phyloP scores from a whole-genome alignment of 2,888 invertebrate species.

The Aradus depressus region DNA sequence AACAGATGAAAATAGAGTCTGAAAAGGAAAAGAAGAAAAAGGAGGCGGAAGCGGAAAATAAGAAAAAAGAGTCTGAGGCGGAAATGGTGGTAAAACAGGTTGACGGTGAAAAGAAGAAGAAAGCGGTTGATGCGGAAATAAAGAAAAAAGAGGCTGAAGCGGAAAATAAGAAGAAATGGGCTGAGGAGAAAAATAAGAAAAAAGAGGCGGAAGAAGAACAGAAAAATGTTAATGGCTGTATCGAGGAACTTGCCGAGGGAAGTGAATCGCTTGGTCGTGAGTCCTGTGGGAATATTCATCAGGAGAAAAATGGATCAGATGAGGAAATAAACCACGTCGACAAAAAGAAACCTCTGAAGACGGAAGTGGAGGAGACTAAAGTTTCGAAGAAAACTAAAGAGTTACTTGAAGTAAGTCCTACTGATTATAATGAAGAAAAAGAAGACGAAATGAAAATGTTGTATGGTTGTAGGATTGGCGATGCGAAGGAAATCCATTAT shows the following conservation, averaged over 20 bases:
- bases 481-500: background rate
- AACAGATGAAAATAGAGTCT: conserved; percentile 19
- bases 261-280: too few relatives aligned
- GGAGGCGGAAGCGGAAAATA: conserved; percentile 20
- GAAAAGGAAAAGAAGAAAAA: conserved; percentile 18
- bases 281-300: too few relatives aligned
- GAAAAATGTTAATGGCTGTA: conserved; percentile 18
- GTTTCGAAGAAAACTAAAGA: conserved; percentile 23
- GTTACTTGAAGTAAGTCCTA: conserved; percentile 24
- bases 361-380: conserved; percentile 18
- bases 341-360: conserved; percentile 21
- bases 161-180: background rate
- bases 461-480: background rate
- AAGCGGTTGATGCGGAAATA: conserved; percentile 9
- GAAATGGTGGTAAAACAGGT: conserved; percentile 18
- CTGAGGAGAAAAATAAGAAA: background rate
- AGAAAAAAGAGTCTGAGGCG: background rate
- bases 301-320: conserved; percentile 14
- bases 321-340: conserved; percentile 13
- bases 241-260: too few relatives aligned
- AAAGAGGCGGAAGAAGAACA: conserved; percentile 22
- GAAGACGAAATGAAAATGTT: conserved; percentile 15
- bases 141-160: conserved; percentile 1
- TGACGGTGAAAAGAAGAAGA: too few relatives aligned
- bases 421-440: conserved; percentile 18